Base-by-base conservation (phyloP, 2,797 vertebrate genomes). In the Clarias laeviceps region DNA sequence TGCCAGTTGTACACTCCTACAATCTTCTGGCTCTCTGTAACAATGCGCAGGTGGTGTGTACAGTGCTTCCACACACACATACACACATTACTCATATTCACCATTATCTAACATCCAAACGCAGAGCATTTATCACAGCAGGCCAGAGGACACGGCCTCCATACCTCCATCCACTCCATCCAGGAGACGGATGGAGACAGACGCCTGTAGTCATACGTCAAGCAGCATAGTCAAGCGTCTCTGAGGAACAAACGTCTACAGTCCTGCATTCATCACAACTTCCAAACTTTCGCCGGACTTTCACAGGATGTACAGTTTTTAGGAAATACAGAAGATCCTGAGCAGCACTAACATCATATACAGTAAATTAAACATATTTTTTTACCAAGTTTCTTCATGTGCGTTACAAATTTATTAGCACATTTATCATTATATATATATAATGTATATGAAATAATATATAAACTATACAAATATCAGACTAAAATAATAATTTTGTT, bases 71-170 rank as follows among this genome's bases (percentile, higher is more conserved):
- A 50, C 45, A 50, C 45, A 45, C 45, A 2, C 45, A 50, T 12
- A 84, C 94, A 94, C 93, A 96, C 95, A 97, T 98, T 96, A 97
- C 96, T 94, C 97, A 97, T 95, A 96, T 96, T 95, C 95, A 92
- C 95, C 94, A 96, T 96, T 96, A 97, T 97, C 97, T 96, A 94
- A 90, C 92, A 90, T 95, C 96, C 96, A 93, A 95, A 95, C 93
- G 94, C 93, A 91, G 94, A 95, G 95, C 95, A 97, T 98, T 97
- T 96, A 96, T 99, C 97, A 98, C 96, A 95, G 94, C 94, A 94
- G 96, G 96, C 93, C 95, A 94, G 96, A 93, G 96, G 97, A 96
- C 96, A 95, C 32, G 96, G 93, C 94, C 92, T 94, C 95, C 96
- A 96, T 96, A 95, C 94, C 95, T 96, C 94, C 94, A 95, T 96